Evolutionary conservation across 2,113 vertebrate species (phyloP).

Genomic region (Rutilus rutilus): DNA sequence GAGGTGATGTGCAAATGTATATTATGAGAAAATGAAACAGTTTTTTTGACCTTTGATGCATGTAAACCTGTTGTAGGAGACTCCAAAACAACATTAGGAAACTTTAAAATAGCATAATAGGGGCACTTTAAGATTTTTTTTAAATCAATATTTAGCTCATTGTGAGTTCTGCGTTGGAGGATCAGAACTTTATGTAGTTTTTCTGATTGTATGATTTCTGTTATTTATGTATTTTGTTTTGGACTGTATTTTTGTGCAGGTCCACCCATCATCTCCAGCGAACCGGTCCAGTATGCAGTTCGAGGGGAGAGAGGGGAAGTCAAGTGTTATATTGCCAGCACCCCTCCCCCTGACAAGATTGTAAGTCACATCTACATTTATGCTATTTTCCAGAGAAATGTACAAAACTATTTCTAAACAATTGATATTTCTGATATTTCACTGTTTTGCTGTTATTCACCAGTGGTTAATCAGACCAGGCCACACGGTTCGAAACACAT

Average conservation of each 20-base stretch:
- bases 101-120: no score
- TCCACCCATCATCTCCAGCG: constrained; percentile 98
- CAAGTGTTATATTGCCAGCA: constrained; percentile 97
- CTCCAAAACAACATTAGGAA: no score
- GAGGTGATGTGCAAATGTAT: no score
- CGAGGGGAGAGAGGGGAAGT: constrained; percentile 95
- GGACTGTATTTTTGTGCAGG: constrained; percentile 71
- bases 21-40: no score
- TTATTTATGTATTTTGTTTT: neutral
- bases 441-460: neutral
- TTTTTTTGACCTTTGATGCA: no score
- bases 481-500: no score
- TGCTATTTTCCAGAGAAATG: neutral
- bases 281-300: constrained; percentile 90
- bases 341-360: constrained; percentile 92
- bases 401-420: neutral
- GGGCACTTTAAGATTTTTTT: neutral
- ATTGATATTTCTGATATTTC: neutral
- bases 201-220: neutral
- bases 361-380: constrained; percentile 80
- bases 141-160: neutral
- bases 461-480: no score
- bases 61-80: no score
- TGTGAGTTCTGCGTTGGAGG: neutral
- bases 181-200: neutral